Evolutionary conservation across 30 jellyfish, hydroid and myxozoan genomes (phyloP).

Genomic region (Nemopilema nomurai): DNA sequence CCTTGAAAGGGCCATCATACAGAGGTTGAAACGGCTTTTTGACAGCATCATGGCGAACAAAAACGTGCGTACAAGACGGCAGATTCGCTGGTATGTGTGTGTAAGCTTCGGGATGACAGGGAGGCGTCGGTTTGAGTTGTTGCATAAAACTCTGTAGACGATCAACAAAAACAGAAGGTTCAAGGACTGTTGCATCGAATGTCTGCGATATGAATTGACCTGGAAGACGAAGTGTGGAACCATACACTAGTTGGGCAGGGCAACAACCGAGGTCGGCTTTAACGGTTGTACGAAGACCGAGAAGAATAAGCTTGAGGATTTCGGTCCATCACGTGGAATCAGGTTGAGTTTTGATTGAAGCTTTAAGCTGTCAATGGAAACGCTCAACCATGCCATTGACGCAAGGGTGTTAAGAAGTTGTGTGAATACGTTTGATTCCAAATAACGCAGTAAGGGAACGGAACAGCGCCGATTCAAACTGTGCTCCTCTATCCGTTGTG

Average conservation of each 20-base stretch:
- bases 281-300: neutral
- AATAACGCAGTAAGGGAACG: neutral
- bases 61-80: constrained; percentile 10
- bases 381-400: constrained; percentile 11
- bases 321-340: constrained; percentile 3
- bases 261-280: constrained; percentile 3
- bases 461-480: neutral
- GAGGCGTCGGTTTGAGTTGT: constrained; percentile 5
- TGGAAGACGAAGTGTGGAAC: neutral
- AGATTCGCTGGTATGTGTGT: constrained; percentile 15
- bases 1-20: constrained; percentile 30
- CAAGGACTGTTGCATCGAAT: neutral
- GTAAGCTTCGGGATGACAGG: neutral
- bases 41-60: constrained; percentile 33
- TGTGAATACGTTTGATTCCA: neutral
- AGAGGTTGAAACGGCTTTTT: constrained; percentile 20
- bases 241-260: constrained; percentile 14
- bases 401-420: neutral
- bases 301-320: neutral
- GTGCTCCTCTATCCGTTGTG: too few species aligned
- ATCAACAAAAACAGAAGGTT: constrained; percentile 7
- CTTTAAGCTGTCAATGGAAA: constrained; percentile 12
- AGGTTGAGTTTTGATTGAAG: neutral
- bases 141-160: constrained; percentile 3
- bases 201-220: neutral